Evolutionary conservation across 2,797 vertebrate species (phyloP).

Genomic region (Enteromius paludinosus): DNA sequence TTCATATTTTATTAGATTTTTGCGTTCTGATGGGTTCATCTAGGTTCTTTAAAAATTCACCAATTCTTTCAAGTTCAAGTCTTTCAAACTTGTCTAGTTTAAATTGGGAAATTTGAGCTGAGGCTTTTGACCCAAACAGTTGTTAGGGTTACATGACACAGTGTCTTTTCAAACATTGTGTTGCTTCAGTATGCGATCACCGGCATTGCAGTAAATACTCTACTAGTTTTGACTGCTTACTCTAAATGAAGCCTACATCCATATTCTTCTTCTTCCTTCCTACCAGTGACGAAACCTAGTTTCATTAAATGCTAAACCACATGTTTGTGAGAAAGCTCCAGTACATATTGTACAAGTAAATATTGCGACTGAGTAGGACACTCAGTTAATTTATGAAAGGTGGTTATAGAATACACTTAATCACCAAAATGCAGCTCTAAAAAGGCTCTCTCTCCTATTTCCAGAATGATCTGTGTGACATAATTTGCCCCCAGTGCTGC

Average conservation of each 20-base stretch:
- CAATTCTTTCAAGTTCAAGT: background rate
- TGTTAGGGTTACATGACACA: background rate
- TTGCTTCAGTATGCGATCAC: background rate
- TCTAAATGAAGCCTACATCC: background rate
- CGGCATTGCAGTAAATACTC: background rate
- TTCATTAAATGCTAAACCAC: background rate
- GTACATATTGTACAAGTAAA: background rate
- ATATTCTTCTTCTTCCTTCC: background rate
- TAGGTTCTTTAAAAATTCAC: background rate
- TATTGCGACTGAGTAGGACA: background rate
- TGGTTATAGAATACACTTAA: constrained; percentile 1
- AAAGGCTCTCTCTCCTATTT: background rate
- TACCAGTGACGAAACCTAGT: background rate
- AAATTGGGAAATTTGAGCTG: background rate
- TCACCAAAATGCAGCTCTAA: background rate
- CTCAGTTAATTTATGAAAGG: background rate
- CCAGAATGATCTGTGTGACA: background rate
- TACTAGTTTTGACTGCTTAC: background rate
- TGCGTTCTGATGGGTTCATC: background rate
- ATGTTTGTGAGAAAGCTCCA: background rate
- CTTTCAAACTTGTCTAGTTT: background rate
- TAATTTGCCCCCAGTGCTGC: background rate
- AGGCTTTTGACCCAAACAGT: background rate
- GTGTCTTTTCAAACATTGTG: background rate
- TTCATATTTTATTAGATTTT: background rate